phyloP scores from a whole-genome alignment of 2,888 invertebrate species.

The Coelopa pilipes region DNA sequence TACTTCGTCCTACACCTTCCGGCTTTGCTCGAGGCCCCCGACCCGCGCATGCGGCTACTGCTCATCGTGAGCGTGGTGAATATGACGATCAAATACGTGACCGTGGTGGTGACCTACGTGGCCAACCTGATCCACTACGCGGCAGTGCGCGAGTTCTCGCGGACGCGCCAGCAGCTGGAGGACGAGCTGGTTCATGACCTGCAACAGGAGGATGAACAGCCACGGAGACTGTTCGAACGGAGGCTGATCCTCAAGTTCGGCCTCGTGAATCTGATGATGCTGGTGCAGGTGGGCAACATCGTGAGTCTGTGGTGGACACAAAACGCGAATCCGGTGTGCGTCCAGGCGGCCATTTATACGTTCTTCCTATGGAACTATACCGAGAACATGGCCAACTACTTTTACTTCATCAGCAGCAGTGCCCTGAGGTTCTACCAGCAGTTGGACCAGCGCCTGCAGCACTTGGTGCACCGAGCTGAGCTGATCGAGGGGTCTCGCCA shows the following conservation, averaged over 20 bases:
- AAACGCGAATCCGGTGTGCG: constrained; percentile 42
- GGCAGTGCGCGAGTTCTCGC: constrained; percentile 50
- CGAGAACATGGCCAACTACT: constrained; percentile 59
- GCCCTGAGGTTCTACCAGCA: constrained; percentile 53
- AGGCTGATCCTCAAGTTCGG: constrained; percentile 54
- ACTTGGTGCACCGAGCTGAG: constrained; percentile 38
- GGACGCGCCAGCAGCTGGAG: constrained; percentile 50
- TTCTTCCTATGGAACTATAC: constrained; percentile 60
- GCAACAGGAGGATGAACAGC: constrained; percentile 18
- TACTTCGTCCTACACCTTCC: constrained; percentile 53
- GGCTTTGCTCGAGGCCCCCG: constrained; percentile 44
- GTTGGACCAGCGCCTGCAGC: constrained; percentile 48
- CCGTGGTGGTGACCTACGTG: constrained; percentile 54
- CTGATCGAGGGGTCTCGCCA: constrained; percentile 40
- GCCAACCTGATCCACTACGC: constrained; percentile 53
- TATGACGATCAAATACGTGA: constrained; percentile 55
- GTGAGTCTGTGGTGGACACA: constrained; percentile 43
- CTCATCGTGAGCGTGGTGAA: constrained; percentile 53
- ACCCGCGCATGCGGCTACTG: constrained; percentile 51
- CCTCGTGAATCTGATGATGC: constrained; percentile 56
- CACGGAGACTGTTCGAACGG: constrained; percentile 49
- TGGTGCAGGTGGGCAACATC: constrained; percentile 52
- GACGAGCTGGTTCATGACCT: constrained; percentile 28
- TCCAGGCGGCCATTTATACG: constrained; percentile 52
- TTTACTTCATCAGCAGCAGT: constrained; percentile 53